Evolutionary conservation across 2,797 vertebrate genomes (phyloP), one percentile per base, ranked within the genome.

Genomic region (Anableps anableps): DNA sequence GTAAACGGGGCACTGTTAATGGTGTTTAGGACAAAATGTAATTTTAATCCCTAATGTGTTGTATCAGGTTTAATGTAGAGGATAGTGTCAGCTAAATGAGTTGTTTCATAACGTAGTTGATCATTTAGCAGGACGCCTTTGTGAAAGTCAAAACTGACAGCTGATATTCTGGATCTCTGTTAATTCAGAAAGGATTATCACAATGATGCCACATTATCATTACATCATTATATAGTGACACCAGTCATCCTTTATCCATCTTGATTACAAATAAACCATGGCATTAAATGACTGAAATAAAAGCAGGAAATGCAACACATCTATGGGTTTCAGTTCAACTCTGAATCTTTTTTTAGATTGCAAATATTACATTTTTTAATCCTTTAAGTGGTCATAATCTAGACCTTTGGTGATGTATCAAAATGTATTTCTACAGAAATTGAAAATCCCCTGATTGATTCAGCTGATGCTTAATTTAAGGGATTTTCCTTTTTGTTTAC

Each of bases 1-100:
- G 81, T 88, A 83, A 92, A 89, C 79, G 74, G 84, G 83, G 83
- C 84, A 43, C 58, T 31, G 82, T 80, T 89, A 84, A 86, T 85
- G 74, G 53, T 83, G 19, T 83, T 68, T 70, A 82, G 80, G 86
- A 86, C 83, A 88, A 75, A 80, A 79, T 77, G 71, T 80, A 64
- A 80, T 77, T 75, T 76, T 36, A 80, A 53, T 85, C 82, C 83
- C 86, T 17, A 78, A 75, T 0, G 81, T 83, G 86, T 80, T 84
- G 84, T 89, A 74, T 66, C 72, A 9, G 78, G 78, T 80, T 84
- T 91, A 85, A 90, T 89, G 83, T 72, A 41, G 53, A 71, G 55
- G 51, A 64, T 13, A 45, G 31, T 26, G 53, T 79, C 26, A 21
- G 45, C 74, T 82, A 76, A 89, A 88, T 85, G 73, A 86, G 74